phyloP scores from a whole-genome alignment of 1,140 invertebrate species.

The Drosophila azteca region DNA sequence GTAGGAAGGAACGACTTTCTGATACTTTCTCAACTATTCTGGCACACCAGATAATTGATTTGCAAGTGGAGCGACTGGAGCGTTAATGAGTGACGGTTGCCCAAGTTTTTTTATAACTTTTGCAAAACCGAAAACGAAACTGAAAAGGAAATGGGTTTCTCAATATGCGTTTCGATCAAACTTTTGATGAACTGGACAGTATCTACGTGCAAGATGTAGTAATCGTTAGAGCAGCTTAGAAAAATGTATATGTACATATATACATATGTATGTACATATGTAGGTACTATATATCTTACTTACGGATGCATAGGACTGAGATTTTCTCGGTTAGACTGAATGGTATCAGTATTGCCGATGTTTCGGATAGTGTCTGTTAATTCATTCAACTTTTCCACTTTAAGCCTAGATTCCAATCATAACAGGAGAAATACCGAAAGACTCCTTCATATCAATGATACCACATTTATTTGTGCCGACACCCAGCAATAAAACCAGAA shows the following conservation, averaged over 20 bases:
- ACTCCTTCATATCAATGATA: conserved; percentile 2
- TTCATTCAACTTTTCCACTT: too few relatives aligned
- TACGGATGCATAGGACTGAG: too few relatives aligned
- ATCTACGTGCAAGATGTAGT: too few relatives aligned
- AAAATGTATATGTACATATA: too few relatives aligned
- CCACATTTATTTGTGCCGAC: neutral
- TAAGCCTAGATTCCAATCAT: too few relatives aligned
- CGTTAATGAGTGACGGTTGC: conserved; percentile 44
- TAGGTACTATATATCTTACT: too few relatives aligned
- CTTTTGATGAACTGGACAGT: neutral
- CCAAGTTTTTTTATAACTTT: conserved; percentile 19
- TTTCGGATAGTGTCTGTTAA: too few relatives aligned
- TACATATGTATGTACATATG: too few relatives aligned
- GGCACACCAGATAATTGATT: conserved; percentile 77
- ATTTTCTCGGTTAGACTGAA: too few relatives aligned
- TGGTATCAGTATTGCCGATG: too few relatives aligned
- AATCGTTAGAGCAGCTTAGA: too few relatives aligned
- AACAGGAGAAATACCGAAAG: too few relatives aligned
- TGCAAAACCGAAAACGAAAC: conserved; percentile 2
- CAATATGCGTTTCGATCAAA: conserved; percentile 21
- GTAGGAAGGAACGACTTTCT: conserved; percentile 30
- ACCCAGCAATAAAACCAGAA: conserved; percentile 35
- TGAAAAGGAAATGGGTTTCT: neutral
- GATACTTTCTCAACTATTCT: conserved; percentile 49
- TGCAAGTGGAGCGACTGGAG: conserved; percentile 56